Percentiles rank a stretch among this genome's conserved stretches.
These are phyloP conservation scores for Portunus trituberculatus DNA, from an alignment of 1,140 invertebrate genomes.

Conservation along the genomic window DNA sequence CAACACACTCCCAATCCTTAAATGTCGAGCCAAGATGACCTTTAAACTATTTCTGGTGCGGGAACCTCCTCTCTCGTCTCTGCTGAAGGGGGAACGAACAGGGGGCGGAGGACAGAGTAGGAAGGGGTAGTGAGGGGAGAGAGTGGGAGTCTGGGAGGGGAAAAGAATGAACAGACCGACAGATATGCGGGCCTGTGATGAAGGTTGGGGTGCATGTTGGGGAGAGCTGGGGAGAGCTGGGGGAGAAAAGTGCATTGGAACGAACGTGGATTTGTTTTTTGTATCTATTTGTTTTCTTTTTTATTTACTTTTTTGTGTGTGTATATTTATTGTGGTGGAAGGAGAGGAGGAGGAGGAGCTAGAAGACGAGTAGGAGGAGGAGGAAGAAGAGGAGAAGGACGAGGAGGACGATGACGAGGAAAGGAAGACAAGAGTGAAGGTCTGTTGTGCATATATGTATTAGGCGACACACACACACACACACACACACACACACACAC, in stretches of 20 bases:
- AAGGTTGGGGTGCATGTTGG: not conserved
- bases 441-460: not conserved
- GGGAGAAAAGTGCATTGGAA: not conserved
- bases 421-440: not conserved
- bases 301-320: too few relatives aligned
- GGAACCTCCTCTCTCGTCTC: not conserved
- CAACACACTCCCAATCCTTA: not conserved
- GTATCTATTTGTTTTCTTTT: too few relatives aligned
- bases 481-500: slow-evolving; percentile 20
- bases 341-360: not conserved
- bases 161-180: not conserved
- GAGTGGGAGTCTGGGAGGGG: not conserved
- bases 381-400: not conserved
- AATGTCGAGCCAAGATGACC: not conserved
- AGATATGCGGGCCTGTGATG: not conserved
- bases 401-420: not conserved
- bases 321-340: too few relatives aligned
- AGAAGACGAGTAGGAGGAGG: not conserved
- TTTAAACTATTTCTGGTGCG: slow-evolving; percentile 3
- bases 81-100: not conserved
- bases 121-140: not conserved
- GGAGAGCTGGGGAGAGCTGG: not conserved
- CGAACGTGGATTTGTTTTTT: too few relatives aligned
- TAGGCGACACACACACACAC: not conserved
- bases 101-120: not conserved